Evolutionary conservation across 2,888 invertebrate genomes (phyloP).

Genomic region (Microdon myrmicae): DNA sequence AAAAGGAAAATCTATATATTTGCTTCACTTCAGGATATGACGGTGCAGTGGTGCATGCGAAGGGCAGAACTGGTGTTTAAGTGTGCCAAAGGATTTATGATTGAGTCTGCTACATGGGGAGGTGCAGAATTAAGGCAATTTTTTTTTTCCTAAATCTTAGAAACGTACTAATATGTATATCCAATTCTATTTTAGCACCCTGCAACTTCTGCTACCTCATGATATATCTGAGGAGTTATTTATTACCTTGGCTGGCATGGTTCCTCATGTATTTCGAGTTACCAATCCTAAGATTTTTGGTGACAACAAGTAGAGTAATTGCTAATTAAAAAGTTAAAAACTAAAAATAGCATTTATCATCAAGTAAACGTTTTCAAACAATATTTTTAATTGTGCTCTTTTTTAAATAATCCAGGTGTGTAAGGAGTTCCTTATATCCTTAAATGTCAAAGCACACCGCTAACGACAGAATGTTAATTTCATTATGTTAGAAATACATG

Average conservation of each 20-base stretch:
- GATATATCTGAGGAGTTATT: constrained; percentile 86
- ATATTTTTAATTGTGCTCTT: too few species aligned
- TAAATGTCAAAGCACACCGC: too few species aligned
- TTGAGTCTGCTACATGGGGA: constrained; percentile 95
- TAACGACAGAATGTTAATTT: too few species aligned
- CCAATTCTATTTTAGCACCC: constrained; percentile 56
- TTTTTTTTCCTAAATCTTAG: constrained; percentile 67
- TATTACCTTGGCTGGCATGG: constrained; percentile 82
- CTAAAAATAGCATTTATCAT: not conserved
- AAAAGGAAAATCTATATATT: not conserved
- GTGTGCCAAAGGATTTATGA: constrained; percentile 99
- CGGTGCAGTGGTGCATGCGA: constrained; percentile 94
- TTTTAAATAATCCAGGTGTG: too few species aligned
- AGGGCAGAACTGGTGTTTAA: constrained; percentile 97
- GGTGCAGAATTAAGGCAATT: constrained; percentile 88
- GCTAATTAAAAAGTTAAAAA: not conserved
- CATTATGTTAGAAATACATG: too few species aligned
- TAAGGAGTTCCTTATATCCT: too few species aligned
- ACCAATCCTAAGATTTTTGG: constrained; percentile 91
- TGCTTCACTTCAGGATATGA: constrained; percentile 79
- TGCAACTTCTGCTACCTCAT: constrained; percentile 77
- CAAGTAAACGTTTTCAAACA: too few species aligned
- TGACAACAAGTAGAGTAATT: constrained; percentile 62
- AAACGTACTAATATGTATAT: not conserved
- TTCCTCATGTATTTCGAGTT: constrained; percentile 91